phyloP scores from a whole-genome alignment of 2,797 vertebrate species.

The Aphelocoma californica region DNA sequence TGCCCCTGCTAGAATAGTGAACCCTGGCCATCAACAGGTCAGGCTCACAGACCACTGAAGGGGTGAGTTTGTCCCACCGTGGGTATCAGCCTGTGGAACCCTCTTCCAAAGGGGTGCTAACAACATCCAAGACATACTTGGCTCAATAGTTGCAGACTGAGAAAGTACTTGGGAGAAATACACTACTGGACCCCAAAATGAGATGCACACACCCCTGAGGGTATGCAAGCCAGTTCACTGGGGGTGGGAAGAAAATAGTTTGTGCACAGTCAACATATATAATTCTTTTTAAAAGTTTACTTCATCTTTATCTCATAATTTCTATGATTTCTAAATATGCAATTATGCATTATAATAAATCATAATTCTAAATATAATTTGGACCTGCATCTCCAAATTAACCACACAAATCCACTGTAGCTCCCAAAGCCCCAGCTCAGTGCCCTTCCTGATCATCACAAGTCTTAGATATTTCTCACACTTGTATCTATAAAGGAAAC shows the following conservation, averaged over 20 bases:
- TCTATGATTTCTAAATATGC: not conserved
- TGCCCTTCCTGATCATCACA: not conserved
- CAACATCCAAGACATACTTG: not conserved
- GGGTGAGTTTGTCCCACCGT: not conserved
- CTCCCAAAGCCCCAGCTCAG: not conserved
- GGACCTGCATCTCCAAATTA: not conserved
- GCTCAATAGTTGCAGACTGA: not conserved
- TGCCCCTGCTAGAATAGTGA: not conserved
- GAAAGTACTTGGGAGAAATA: not conserved
- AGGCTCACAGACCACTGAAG: not conserved
- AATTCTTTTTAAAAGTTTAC: not conserved
- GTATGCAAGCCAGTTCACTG: not conserved
- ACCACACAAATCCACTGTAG: not conserved
- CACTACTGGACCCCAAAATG: not conserved
- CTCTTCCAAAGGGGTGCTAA: not conserved
- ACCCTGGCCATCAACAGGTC: not conserved
- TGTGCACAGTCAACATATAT: not conserved
- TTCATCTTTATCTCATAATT: not conserved
- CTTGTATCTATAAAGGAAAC: not conserved
- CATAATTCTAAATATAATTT: not conserved
- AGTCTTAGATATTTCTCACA: not conserved
- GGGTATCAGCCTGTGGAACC: not conserved
- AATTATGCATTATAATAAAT: not conserved
- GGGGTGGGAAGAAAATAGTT: not conserved
- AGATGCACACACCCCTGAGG: not conserved